These are phyloP conservation scores for Margarornis squamiger DNA, from an alignment of 2,797 vertebrate species.

Conservation along the genomic window DNA sequence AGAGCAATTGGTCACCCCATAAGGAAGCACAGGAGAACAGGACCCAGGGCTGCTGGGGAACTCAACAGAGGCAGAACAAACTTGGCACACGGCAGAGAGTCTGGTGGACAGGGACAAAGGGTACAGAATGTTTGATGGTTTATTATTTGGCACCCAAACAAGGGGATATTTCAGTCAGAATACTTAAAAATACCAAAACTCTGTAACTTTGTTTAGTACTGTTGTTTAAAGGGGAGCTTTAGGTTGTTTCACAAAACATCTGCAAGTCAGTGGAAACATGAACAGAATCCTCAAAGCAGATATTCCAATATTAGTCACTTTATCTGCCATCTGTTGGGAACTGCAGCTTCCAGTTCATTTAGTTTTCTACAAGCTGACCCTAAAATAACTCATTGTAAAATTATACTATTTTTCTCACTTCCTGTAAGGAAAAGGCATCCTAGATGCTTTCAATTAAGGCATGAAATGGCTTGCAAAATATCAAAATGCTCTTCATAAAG, in stretches of 20 bases:
- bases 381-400: slow-evolving; percentile 25
- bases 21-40: not conserved
- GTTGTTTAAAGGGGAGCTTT: slow-evolving; percentile 41
- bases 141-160: not conserved
- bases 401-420: not conserved
- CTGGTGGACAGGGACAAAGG: not conserved
- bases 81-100: not conserved
- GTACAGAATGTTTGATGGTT: not conserved
- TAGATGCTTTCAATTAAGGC: not conserved
- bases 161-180: not conserved
- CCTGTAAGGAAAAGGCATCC: not conserved
- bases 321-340: slow-evolving; percentile 18
- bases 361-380: not conserved
- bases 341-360: not conserved
- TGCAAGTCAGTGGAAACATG: slow-evolving; percentile 55
- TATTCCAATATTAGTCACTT: slow-evolving; percentile 44
- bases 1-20: accelerated
- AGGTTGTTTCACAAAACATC: slow-evolving; percentile 56
- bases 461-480: not conserved
- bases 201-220: slow-evolving; percentile 33
- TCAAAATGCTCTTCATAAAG: not conserved
- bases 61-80: not conserved
- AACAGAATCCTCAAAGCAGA: slow-evolving; percentile 54
- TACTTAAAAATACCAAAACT: not conserved
- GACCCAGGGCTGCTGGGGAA: not conserved